A percentile compares a stretch with the other conserved stretches of the same genome.
Conservation (phyloP, 2,797 vertebrate species). For the Labeo calbasu region DNA sequence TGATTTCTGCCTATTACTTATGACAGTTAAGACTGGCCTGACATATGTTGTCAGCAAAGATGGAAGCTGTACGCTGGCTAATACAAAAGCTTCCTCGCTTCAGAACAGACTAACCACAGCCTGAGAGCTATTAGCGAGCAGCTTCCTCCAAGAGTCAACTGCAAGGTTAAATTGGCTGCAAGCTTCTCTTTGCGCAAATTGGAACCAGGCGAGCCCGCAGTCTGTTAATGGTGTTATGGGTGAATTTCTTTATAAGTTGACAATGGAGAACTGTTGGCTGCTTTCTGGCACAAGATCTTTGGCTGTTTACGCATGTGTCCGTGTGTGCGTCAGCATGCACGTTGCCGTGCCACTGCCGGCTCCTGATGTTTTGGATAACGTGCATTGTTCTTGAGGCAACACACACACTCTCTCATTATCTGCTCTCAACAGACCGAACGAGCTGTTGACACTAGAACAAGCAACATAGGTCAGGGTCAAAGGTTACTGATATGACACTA, state of each 20-base stretch:
- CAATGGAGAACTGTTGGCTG: constrained; percentile 65
- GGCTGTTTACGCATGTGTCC: constrained; percentile 35
- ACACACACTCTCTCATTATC: not conserved
- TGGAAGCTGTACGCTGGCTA: constrained; percentile 70
- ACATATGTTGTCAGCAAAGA: constrained; percentile 77
- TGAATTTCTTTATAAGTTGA: constrained; percentile 58
- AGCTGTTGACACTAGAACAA: not conserved
- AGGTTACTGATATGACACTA: not conserved
- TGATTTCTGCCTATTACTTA: constrained; percentile 62
- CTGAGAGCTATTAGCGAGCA: constrained; percentile 76
- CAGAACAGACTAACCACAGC: constrained; percentile 75
- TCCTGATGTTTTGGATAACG: constrained; percentile 23
- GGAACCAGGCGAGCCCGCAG: constrained; percentile 56
- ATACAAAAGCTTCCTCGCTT: constrained; percentile 68
- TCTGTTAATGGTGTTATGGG: constrained; percentile 59
- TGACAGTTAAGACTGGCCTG: constrained; percentile 73
- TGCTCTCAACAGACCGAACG: not conserved
- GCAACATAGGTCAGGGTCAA: constrained; percentile 15
- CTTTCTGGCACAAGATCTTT: constrained; percentile 65
- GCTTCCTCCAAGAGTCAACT: constrained; percentile 69
- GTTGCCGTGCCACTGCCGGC: not conserved
- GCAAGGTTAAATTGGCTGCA: constrained; percentile 63
- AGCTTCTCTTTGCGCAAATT: constrained; percentile 58
- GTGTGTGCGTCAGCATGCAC: constrained; percentile 27
- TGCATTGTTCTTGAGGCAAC: not conserved